Base-by-base conservation (phyloP, 2,888 invertebrate genomes). In the Dyspetes luteomarginatus region DNA sequence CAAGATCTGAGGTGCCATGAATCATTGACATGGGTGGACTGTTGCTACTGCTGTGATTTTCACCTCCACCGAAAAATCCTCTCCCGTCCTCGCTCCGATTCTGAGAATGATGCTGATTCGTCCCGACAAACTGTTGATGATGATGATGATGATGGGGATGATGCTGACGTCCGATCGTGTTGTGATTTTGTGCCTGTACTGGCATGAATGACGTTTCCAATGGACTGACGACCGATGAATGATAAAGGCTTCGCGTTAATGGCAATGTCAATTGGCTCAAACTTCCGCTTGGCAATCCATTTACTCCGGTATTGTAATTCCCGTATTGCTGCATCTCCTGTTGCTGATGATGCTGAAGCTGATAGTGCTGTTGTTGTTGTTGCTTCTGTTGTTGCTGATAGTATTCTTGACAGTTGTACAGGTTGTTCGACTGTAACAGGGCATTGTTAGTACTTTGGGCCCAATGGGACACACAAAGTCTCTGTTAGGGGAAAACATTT, bases 261-360 rank as follows among this genome's bases (percentile, higher is more conserved):
- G 91, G 91, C 84, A 91, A 88, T 85, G 91, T 92, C 90, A 90
- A 86, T 90, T 90, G 91, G 86, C 88, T 90, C 85, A 90, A 90
- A 88, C 89, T 91, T 89, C 88, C 91, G 89, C 89, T 90, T 85
- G 90, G 90, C 88, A 90, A 87, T 77, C 90, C 89, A 15, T 67
- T 62, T 52, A 68, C 81, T 50, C 68, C 69, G 7, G 81, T 69
- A 64, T 45, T 78, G 78, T 81, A 81, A 89, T 92, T 93, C 83
- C 92, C 92, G 87, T 91, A 93, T 82, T 93, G 93, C 79, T 92
- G 92, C 88, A 92, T 92, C 78, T 92, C 92, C 83, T 91, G 92
- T 62, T 91, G 91, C 67, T 89, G 88, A 41, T 86, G 85, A 45
- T 86, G 85, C 65, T 87, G 88, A 52, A 90, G 89, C 72, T 86